These are phyloP conservation scores for Drosophila cardini DNA, from an alignment of 1,140 invertebrate species.

Conservation along the genomic window DNA sequence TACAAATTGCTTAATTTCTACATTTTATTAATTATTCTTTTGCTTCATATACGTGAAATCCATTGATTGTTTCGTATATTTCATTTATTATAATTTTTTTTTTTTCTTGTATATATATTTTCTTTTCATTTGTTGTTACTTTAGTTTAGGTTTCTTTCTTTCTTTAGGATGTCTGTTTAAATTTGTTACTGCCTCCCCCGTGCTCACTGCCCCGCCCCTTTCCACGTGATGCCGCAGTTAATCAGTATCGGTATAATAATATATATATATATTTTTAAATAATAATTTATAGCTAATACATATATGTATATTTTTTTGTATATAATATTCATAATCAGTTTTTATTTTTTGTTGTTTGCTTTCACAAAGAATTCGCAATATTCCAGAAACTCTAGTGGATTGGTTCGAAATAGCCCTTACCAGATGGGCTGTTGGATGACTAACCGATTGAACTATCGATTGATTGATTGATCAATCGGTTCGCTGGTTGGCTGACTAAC, in stretches of 20 bases:
- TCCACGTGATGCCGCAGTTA: background rate
- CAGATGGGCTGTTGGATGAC: slow-evolving; percentile 6
- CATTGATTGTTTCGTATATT: slow-evolving; percentile 64
- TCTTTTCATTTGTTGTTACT: slow-evolving; percentile 6
- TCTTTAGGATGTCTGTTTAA: slow-evolving; percentile 49
- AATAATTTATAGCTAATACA: slow-evolving; percentile 72
- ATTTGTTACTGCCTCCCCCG: background rate
- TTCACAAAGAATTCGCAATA: slow-evolving; percentile 21
- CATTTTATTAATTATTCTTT: slow-evolving; percentile 18
- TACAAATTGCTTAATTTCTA: slow-evolving; percentile 74
- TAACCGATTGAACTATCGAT: background rate
- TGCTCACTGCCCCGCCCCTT: background rate
- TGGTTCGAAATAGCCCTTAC: slow-evolving; percentile 15
- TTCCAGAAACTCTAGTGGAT: slow-evolving; percentile 29
- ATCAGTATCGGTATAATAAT: slow-evolving; percentile 29
- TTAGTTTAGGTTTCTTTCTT: slow-evolving; percentile 28
- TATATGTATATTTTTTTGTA: slow-evolving; percentile 56
- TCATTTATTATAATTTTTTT: too few relatives aligned
- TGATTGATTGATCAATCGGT: background rate
- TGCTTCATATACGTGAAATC: slow-evolving; percentile 69
- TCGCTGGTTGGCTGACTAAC: background rate
- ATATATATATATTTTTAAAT: slow-evolving; percentile 66
- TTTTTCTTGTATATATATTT: slow-evolving; percentile 1
- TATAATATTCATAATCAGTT: slow-evolving; percentile 69
- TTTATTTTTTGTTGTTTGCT: slow-evolving; percentile 17